These are phyloP conservation scores for Glyptemys insculpta DNA, from an alignment of 2,797 vertebrate genomes.

Conservation along the genomic window DNA sequence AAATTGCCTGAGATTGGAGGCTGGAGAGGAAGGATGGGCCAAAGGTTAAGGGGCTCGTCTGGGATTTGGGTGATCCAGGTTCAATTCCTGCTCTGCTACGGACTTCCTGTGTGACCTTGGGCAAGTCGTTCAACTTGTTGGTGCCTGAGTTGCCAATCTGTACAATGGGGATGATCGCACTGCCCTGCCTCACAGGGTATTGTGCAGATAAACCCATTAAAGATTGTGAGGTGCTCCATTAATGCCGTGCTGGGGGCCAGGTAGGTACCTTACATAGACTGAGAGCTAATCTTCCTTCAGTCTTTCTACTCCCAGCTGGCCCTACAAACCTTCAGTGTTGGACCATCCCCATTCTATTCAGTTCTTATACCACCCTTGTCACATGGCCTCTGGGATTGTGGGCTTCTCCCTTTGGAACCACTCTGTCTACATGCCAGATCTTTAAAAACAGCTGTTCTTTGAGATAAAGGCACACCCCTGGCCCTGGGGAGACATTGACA, in stretches of 20 bases:
- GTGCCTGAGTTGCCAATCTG: not conserved
- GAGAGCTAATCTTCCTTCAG: not conserved
- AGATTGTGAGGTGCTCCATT: not conserved
- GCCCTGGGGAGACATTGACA: not conserved
- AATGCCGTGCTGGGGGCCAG: not conserved
- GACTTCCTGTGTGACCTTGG: not conserved
- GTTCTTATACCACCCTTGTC: not conserved
- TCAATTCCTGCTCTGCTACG: not conserved
- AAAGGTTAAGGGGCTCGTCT: not conserved
- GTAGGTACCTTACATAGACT: not conserved
- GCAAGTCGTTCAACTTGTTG: not conserved
- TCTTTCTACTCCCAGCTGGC: not conserved
- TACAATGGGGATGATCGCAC: not conserved
- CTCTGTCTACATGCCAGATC: fast-evolving
- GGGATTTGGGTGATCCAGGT: not conserved
- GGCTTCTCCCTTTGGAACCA: not conserved
- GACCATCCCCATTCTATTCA: not conserved
- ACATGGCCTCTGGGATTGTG: not conserved
- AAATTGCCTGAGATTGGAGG: not conserved
- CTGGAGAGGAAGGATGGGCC: not conserved
- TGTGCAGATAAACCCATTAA: not conserved
- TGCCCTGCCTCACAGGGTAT: not conserved
- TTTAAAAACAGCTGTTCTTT: fast-evolving
- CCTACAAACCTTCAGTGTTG: not conserved
- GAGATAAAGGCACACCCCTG: fast-evolving